These are phyloP conservation scores for Trichonephila clavata DNA, from an alignment of 1,140 invertebrate species.

Conservation along the genomic window DNA sequence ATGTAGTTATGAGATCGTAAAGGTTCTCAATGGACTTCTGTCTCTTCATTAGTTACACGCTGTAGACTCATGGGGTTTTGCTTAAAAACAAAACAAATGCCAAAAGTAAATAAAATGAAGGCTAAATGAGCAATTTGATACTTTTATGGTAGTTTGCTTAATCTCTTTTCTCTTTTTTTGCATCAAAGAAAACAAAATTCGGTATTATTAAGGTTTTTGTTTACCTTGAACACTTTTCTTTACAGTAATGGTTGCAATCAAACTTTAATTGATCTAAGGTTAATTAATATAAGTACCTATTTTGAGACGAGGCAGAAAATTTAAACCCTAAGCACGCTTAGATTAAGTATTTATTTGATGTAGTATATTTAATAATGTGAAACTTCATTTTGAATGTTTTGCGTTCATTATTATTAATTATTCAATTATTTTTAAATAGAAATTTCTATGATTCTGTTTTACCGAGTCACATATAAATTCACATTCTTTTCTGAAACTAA, in stretches of 20 bases:
- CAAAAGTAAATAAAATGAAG: not conserved
- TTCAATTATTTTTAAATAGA: too few species aligned
- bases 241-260: not conserved
- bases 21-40: not conserved
- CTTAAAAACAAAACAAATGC: not conserved
- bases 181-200: not conserved
- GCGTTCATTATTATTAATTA: too few species aligned
- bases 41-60: not conserved
- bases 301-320: not conserved
- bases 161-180: not conserved
- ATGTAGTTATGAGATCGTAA: not conserved
- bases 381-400: too few species aligned
- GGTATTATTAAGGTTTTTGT: not conserved
- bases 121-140: not conserved
- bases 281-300: not conserved
- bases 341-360: too few species aligned
- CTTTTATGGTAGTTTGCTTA: not conserved
- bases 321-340: too few species aligned
- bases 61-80: not conserved
- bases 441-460: too few species aligned
- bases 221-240: not conserved
- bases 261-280: not conserved
- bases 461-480: too few species aligned
- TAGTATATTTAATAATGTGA: too few species aligned
- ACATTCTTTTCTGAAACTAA: too few species aligned